Conservation (phyloP, 2,888 invertebrate genomes). For the Nesidiocoris tenuis region DNA sequence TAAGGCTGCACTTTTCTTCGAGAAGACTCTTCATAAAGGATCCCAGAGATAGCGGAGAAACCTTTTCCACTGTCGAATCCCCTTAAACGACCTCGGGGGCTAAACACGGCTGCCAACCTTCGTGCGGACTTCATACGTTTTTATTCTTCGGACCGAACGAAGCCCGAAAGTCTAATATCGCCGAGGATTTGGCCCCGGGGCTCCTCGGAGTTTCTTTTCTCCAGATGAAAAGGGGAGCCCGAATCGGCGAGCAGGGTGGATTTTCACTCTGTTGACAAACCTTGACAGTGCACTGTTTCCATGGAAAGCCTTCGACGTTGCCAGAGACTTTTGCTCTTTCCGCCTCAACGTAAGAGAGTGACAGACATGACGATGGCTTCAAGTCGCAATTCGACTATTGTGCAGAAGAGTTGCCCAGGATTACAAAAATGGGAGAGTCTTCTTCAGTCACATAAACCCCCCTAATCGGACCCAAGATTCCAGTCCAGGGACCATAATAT, state of each 20-base stretch:
- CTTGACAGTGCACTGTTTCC: slow-evolving; percentile 19
- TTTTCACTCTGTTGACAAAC: slow-evolving; percentile 2
- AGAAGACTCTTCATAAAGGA: slow-evolving; percentile 28
- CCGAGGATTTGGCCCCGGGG: slow-evolving; percentile 9
- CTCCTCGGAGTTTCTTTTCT: background rate
- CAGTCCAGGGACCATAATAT: no score
- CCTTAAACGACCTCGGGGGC: slow-evolving; percentile 13
- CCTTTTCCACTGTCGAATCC: slow-evolving; percentile 16
- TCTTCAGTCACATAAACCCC: no score
- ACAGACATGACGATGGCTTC: no score
- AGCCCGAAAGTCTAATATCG: slow-evolving; percentile 6
- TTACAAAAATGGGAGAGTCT: no score
- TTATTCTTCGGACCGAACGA: background rate
- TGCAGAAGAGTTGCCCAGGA: no score
- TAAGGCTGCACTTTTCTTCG: slow-evolving; percentile 33
- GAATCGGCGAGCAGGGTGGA: background rate
- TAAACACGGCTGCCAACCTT: slow-evolving; percentile 16
- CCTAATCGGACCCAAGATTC: no score
- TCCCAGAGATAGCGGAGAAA: background rate
- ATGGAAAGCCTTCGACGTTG: no score
- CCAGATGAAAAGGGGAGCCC: background rate
- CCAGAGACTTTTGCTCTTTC: no score
- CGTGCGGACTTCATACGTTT: slow-evolving; percentile 7
- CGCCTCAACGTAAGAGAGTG: no score
- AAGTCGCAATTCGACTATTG: no score